Evolutionary conservation across 2,797 vertebrate species (phyloP).

Genomic region (Balearica regulorum): DNA sequence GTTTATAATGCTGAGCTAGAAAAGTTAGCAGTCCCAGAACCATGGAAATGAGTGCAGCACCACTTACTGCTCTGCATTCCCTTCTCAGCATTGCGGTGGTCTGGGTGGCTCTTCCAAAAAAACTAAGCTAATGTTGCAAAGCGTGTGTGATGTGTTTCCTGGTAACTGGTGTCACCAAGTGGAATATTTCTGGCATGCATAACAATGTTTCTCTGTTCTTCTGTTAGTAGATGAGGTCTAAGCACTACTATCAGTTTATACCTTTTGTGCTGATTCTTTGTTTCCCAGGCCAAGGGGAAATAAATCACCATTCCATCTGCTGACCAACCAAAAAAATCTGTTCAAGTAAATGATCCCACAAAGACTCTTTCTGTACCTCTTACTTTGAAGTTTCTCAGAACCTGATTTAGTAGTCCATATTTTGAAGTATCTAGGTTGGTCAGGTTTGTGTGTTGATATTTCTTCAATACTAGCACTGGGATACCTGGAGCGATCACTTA

Average conservation of each 20-base stretch:
- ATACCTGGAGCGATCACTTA: background rate
- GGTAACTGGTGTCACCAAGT: background rate
- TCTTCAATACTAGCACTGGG: background rate
- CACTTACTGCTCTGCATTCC: background rate
- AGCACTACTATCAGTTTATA: background rate
- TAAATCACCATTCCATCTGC: background rate
- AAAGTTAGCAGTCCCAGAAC: background rate
- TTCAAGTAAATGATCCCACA: background rate
- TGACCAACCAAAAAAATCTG: background rate
- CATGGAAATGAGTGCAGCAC: background rate
- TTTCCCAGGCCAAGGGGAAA: background rate
- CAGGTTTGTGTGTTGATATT: background rate
- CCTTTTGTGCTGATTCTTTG: conserved; percentile 10
- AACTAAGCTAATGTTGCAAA: background rate
- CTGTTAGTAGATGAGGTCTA: background rate
- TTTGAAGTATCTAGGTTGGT: background rate
- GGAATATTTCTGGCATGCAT: background rate
- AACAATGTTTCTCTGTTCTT: background rate
- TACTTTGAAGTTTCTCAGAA: background rate
- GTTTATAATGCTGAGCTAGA: background rate
- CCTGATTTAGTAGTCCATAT: background rate
- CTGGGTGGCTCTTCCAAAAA: background rate
- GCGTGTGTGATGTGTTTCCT: background rate
- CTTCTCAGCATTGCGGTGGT: background rate
- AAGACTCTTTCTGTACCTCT: background rate